A percentile compares a stretch with the other conserved stretches of the same genome.
phyloP scores from a whole-genome alignment of 2,113 vertebrate genomes.

The Mesembrinibis cayennensis region DNA sequence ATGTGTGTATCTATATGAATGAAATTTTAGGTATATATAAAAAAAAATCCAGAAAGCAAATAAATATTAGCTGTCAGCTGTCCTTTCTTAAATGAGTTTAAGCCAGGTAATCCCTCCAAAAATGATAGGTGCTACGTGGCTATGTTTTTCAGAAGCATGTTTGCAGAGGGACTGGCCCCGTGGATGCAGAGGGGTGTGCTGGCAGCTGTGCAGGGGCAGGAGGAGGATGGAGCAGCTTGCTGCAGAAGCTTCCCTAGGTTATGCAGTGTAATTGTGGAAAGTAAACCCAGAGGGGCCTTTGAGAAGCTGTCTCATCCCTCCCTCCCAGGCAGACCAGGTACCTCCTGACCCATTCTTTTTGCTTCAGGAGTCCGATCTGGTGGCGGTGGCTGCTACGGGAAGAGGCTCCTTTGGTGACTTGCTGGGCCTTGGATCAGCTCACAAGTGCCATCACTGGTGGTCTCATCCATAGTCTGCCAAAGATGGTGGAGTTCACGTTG shows the following conservation, averaged over 20 bases:
- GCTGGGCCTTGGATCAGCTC: background rate
- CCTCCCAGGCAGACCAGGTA: background rate
- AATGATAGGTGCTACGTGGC: background rate
- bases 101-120: background rate
- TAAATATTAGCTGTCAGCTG: background rate
- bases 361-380: background rate
- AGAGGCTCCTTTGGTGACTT: background rate
- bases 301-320: background rate
- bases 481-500: background rate
- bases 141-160: background rate
- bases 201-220: background rate
- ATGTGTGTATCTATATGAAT: background rate
- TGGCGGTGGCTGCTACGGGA: accelerated
- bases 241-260: background rate
- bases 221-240: background rate
- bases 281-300: background rate
- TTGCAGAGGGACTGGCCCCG: background rate
- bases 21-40: background rate
- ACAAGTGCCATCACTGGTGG: background rate
- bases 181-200: background rate
- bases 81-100: background rate
- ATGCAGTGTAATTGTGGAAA: background rate
- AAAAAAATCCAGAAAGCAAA: background rate
- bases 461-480: background rate
- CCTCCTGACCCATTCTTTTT: background rate